phyloP scores from a whole-genome alignment of 2,888 invertebrate genomes.

The Pachydiplax longipennis region DNA sequence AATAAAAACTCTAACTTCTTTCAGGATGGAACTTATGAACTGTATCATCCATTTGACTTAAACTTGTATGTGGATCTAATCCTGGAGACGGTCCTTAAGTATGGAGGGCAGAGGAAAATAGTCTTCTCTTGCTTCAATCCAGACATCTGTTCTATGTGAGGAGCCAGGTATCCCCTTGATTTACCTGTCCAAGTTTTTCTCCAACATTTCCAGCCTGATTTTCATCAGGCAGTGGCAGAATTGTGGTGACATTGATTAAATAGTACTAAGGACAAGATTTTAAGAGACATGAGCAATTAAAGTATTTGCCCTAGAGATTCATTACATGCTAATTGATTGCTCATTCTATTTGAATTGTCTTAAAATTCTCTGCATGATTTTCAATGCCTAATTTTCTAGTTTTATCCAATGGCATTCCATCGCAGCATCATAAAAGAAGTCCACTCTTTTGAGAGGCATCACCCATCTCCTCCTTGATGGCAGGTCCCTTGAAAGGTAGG shows the following conservation, averaged over 20 bases:
- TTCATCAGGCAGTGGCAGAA: not conserved
- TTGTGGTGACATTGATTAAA: not conserved
- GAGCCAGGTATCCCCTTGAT: constrained; percentile 48
- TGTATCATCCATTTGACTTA: constrained; percentile 87
- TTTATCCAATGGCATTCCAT: not conserved
- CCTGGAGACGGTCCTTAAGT: constrained; percentile 80
- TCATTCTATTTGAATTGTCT: not conserved
- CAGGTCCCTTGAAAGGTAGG: not conserved
- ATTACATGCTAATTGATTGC: not conserved
- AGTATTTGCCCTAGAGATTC: not conserved
- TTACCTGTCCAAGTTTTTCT: constrained; percentile 23
- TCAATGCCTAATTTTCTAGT: not conserved
- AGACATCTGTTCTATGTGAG: constrained; percentile 89
- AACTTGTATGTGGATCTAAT: constrained; percentile 91
- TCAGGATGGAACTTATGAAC: constrained; percentile 83
- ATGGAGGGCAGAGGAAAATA: constrained; percentile 82
- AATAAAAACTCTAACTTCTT: constrained; percentile 44
- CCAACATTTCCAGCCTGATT: not conserved
- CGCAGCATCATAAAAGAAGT: not conserved
- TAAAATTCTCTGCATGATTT: not conserved
- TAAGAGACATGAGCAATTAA: not conserved
- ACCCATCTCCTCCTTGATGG: not conserved
- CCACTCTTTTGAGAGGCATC: not conserved
- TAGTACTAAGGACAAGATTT: not conserved
- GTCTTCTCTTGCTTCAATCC: constrained; percentile 96